Conservation (phyloP, 2,113 vertebrate genomes). For the Tapirus terrestris region DNA sequence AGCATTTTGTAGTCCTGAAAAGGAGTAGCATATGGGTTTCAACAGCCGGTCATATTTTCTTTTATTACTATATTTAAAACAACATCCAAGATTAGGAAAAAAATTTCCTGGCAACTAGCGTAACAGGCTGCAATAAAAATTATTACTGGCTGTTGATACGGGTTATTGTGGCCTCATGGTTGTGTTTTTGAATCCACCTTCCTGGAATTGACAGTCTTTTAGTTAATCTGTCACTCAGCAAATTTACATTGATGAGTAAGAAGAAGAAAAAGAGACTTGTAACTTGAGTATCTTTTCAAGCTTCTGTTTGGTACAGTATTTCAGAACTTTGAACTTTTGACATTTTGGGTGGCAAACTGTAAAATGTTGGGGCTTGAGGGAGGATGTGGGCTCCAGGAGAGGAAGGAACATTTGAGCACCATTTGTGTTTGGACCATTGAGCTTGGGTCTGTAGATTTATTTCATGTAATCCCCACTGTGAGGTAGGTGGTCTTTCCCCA, state of each 20-base stretch:
- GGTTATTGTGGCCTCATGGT: neutral
- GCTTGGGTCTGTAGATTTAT: neutral
- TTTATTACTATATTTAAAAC: conserved; percentile 63
- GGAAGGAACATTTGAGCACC: neutral
- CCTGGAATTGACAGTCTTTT: neutral
- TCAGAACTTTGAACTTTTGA: neutral
- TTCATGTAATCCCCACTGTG: neutral
- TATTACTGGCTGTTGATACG: neutral
- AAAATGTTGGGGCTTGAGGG: neutral
- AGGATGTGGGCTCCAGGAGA: neutral
- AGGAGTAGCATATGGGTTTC: conserved; percentile 55
- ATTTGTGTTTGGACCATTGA: neutral
- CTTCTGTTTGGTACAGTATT: neutral
- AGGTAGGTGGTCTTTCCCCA: neutral
- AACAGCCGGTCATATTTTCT: conserved; percentile 54
- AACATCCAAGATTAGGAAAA: conserved; percentile 1
- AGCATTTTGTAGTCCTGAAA: conserved; percentile 59
- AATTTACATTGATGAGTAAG: neutral
- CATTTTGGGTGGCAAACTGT: neutral
- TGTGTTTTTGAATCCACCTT: neutral
- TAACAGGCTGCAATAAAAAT: neutral
- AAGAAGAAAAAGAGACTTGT: neutral
- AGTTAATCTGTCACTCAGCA: neutral
- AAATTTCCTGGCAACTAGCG: neutral
- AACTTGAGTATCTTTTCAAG: neutral